Percentiles rank a stretch among this genome's conserved stretches.
These are phyloP conservation scores for Protaetia brevitarsis DNA, from an alignment of 1,140 invertebrate genomes.

Conservation along the genomic window DNA sequence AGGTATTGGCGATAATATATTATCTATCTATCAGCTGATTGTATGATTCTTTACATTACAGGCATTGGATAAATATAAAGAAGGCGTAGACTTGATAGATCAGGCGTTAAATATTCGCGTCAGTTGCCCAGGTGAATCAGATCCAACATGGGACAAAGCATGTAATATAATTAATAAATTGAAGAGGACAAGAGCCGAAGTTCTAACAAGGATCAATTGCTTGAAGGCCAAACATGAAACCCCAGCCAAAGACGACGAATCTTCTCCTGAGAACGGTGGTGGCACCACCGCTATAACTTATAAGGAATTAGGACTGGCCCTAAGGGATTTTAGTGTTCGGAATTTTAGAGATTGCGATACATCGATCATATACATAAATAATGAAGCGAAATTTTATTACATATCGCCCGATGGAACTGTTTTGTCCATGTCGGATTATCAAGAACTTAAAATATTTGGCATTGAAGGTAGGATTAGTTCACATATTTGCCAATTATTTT, in stretches of 20 bases:
- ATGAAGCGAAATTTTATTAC: conserved; percentile 64
- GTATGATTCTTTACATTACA: conserved; percentile 32
- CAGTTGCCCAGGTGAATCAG: conserved; percentile 53
- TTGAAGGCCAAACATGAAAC: conserved; percentile 46
- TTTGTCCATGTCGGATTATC: conserved; percentile 56
- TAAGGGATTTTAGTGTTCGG: conserved; percentile 46
- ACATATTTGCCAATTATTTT: too few relatives aligned
- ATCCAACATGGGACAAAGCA: conserved; percentile 54
- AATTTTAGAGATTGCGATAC: conserved; percentile 46
- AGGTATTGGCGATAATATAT: conserved; percentile 38
- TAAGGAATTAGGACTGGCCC: conserved; percentile 47
- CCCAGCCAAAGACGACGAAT: conserved; percentile 42
- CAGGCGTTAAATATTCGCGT: conserved; percentile 55
- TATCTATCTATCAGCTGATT: not conserved
- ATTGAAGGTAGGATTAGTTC: too few relatives aligned
- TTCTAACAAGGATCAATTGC: conserved; percentile 43
- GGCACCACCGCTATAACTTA: conserved; percentile 51
- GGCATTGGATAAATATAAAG: conserved; percentile 54
- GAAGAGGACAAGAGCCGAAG: conserved; percentile 55
- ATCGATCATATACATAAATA: conserved; percentile 56
- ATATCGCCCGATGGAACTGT: conserved; percentile 62
- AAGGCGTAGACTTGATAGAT: conserved; percentile 56
- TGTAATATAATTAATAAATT: conserved; percentile 58
- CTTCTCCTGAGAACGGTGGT: conserved; percentile 9
- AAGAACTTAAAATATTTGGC: conserved; percentile 51